Conservation (phyloP, 2,113 vertebrate species). For the Mobula hypostoma region DNA sequence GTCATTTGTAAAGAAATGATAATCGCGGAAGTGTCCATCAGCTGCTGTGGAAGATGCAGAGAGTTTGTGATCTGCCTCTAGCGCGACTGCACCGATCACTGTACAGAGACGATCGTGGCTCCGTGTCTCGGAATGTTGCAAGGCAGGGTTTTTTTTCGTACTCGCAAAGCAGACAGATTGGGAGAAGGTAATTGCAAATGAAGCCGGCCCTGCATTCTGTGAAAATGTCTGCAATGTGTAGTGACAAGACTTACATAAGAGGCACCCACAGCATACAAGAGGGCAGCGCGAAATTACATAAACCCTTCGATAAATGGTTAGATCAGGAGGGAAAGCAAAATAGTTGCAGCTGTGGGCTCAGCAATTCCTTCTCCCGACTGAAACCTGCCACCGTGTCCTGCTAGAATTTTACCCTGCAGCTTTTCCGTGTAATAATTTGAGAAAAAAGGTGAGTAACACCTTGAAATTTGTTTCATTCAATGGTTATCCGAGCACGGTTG, state of each 20-base stretch:
- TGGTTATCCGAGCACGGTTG: not conserved
- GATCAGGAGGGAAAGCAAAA: not conserved
- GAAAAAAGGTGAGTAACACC: not conserved
- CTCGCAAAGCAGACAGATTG: conserved; percentile 22
- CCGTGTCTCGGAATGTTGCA: not conserved
- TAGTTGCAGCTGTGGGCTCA: not conserved
- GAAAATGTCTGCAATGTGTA: conserved; percentile 26
- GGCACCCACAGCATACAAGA: conserved; percentile 17
- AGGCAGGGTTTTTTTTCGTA: conserved; percentile 8
- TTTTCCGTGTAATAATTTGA: not conserved
- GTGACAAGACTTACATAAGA: conserved; percentile 35
- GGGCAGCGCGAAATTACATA: conserved; percentile 23
- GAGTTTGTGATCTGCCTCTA: not conserved
- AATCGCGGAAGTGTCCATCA: not conserved
- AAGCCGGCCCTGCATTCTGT: not conserved
- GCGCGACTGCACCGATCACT: not conserved
- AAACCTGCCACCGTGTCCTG: too few relatives aligned
- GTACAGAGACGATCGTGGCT: not conserved
- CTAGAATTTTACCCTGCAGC: not conserved
- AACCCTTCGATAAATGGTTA: conserved; percentile 18
- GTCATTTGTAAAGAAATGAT: conserved; percentile 13
- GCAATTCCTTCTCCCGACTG: not conserved
- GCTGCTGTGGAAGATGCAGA: not conserved
- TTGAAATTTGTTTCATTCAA: not conserved
- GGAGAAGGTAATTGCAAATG: conserved; percentile 26